Percentiles rank a stretch among this genome's conserved stretches.
phyloP scores from a whole-genome alignment of 2,113 vertebrate genomes.

The Puma concolor region DNA sequence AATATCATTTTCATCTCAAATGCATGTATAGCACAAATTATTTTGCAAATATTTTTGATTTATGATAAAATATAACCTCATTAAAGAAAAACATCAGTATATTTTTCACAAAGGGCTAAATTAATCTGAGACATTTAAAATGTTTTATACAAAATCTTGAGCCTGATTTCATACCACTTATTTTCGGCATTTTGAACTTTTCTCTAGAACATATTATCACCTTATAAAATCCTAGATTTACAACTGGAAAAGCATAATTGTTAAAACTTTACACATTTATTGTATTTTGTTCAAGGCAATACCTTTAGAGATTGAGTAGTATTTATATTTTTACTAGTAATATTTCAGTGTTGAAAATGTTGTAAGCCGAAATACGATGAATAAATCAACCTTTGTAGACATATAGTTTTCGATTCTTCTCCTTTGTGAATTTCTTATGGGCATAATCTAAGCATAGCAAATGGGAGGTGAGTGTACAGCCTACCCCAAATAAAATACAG shows the following conservation, averaged over 20 bases:
- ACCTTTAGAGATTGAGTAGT: neutral
- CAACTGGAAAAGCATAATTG: neutral
- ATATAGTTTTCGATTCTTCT: conserved; percentile 32
- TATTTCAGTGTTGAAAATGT: neutral
- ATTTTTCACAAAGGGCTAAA: conserved; percentile 23
- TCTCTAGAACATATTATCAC: neutral
- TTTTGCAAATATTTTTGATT: conserved; percentile 50
- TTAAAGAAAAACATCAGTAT: conserved; percentile 13
- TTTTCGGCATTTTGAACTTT: conserved; percentile 36
- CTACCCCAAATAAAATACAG: neutral
- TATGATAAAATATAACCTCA: neutral
- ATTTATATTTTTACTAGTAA: conserved; percentile 41
- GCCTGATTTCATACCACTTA: conserved; percentile 2
- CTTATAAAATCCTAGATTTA: neutral
- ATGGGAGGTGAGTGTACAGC: neutral
- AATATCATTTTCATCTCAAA: conserved; percentile 35
- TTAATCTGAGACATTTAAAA: conserved; percentile 31
- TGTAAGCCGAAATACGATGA: conserved; percentile 20
- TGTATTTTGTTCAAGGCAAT: conserved; percentile 29
- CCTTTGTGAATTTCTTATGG: neutral
- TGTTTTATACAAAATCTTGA: neutral
- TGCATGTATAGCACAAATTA: neutral
- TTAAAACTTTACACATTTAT: neutral
- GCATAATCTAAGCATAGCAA: neutral
- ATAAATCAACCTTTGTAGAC: neutral